Percentiles rank a stretch among this genome's conserved stretches.
Conservation (phyloP, 2,797 vertebrate genomes). For the Coluber constrictor region DNA sequence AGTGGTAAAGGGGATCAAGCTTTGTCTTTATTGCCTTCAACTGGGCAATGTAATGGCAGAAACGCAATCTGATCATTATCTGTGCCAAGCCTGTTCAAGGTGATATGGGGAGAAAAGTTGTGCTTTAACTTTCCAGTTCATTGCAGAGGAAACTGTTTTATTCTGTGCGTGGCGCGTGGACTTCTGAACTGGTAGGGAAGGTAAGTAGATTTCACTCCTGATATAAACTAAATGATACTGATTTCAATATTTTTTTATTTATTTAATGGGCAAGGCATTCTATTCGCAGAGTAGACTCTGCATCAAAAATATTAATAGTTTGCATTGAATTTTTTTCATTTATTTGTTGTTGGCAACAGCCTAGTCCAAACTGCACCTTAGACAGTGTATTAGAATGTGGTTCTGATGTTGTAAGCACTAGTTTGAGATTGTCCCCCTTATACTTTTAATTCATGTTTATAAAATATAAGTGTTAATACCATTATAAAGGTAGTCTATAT, state of each 20-base stretch:
- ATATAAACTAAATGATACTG: background rate
- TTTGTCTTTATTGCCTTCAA: background rate
- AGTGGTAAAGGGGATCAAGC: background rate
- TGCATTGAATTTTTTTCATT: background rate
- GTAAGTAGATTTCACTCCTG: too few species aligned
- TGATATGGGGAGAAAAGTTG: background rate
- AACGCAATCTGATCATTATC: background rate
- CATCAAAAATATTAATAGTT: background rate
- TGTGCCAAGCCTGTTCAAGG: background rate
- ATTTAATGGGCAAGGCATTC: background rate
- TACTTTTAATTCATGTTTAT: background rate
- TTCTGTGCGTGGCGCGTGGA: background rate
- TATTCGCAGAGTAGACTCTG: background rate
- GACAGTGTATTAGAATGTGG: background rate
- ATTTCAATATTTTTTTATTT: background rate
- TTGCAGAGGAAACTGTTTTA: background rate
- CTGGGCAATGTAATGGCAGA: background rate
- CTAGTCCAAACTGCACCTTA: background rate
- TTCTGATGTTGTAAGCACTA: background rate
- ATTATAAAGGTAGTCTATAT: background rate
- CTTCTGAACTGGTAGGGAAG: too few species aligned
- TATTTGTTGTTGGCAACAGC: background rate
- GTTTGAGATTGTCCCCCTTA: background rate
- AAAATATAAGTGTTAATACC: background rate
- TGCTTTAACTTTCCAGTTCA: background rate